Evolutionary conservation across 2,113 vertebrate species (phyloP), one percentile per base, ranked within the genome.

Genomic region (Indri indri): DNA sequence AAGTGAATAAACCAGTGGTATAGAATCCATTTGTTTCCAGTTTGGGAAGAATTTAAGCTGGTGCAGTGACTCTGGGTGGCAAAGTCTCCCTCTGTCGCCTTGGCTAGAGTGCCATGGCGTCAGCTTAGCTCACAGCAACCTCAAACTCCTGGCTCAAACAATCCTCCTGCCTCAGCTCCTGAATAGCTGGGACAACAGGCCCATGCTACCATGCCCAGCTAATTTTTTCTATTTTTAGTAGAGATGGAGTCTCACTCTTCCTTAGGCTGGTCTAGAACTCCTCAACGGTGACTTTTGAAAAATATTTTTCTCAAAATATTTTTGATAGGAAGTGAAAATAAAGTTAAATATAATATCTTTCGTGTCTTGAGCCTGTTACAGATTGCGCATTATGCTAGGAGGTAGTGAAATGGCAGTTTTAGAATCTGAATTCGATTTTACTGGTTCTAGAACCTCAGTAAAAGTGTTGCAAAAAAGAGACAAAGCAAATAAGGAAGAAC

Each of bases 271-370:
- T 54, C 52, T 54, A 17, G 52, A 54, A 54, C 5, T 54, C 52
- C 52, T 17, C 16, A 54, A 57, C 23, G 65, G 65, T 94, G 77
- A 61, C 27, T 88, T 95, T 63, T 71, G 22, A 85, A 81, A 88
- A 45, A 37, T 57, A 27, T 52, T 32, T 47, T 91, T 54, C 37
- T 47, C 70, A 80, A 88, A 80, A 76, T 25, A 4, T 95, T 59
- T 59, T 59, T 90, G 66, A 37, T 86, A 81, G n/a, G 45, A 96
- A 90, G 10, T 88, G 66, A 82, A 95, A 86, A 81, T 82, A 23
- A 94, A 89, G 68, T 83, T 93, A 85, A 91, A 91, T 40, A 17
- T 71, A 83, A 27, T 57, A 79, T 30, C 17, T 61, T 84, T 12
- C 57, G 42, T 93, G 4, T 90, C 25, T 54, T 88, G 76, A 88